Conservation (phyloP, 2,113 vertebrate species). For the Lutjanus erythropterus region DNA sequence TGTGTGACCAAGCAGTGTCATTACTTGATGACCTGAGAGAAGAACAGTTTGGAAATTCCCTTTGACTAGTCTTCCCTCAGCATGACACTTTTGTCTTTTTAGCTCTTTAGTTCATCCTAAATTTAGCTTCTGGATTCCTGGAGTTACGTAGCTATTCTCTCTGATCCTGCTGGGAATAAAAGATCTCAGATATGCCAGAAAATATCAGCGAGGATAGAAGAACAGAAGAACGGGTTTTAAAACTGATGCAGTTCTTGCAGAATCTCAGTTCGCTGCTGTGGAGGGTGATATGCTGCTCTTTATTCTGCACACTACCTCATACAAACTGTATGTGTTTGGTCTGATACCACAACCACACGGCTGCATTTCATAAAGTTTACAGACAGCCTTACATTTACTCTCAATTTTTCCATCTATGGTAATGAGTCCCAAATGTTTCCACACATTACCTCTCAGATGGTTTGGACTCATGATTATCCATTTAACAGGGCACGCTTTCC, state of each 20-base stretch:
- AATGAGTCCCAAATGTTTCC: constrained; percentile 1
- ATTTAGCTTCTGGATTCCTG: too few relatives aligned
- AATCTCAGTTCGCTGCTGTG: background rate
- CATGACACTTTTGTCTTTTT: too few relatives aligned
- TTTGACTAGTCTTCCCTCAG: too few relatives aligned
- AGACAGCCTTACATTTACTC: background rate
- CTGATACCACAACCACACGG: background rate
- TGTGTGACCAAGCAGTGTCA: background rate
- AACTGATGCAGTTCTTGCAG: background rate
- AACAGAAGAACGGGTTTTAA: background rate
- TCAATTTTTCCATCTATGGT: background rate
- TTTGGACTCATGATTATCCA: background rate
- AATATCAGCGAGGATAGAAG: background rate
- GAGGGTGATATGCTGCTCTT: background rate
- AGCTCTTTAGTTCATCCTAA: too few relatives aligned
- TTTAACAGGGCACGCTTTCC: background rate
- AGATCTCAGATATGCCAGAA: background rate
- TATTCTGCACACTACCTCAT: background rate
- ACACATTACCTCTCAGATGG: background rate
- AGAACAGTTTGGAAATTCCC: too few relatives aligned
- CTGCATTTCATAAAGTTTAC: background rate
- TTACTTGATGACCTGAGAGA: too few relatives aligned
- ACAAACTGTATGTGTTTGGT: background rate
- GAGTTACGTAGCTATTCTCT: background rate
- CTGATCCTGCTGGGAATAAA: background rate